These are phyloP conservation scores for Matsumyia berberina DNA, from an alignment of 2,888 invertebrate species.

Conservation along the genomic window DNA sequence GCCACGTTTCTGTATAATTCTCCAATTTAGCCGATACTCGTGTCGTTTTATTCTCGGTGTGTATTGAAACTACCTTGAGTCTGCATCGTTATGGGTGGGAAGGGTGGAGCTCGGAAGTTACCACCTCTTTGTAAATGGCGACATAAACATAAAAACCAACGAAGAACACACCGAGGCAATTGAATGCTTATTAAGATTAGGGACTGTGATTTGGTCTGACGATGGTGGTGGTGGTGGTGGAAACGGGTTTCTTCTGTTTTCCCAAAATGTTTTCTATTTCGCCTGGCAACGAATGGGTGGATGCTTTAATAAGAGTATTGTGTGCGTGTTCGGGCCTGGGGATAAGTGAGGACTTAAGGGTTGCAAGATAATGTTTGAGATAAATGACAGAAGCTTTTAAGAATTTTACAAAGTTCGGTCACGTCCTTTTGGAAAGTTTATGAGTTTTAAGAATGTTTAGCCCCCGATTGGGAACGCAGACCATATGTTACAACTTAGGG, in stretches of 20 bases:
- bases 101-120: conserved; percentile 56
- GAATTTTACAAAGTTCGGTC: conserved; percentile 73
- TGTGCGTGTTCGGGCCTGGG: background rate
- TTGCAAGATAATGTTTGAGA: conserved; percentile 73
- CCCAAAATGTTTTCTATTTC: conserved; percentile 49
- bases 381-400: conserved; percentile 74
- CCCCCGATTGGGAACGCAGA: conserved; percentile 63
- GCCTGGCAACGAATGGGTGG: background rate
- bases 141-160: conserved; percentile 76
- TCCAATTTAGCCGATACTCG: conserved; percentile 73
- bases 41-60: conserved; percentile 57
- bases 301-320: conserved; percentile 58
- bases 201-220: conserved; percentile 66
- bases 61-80: conserved; percentile 60
- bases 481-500: conserved; percentile 60
- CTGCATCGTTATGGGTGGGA: conserved; percentile 11
- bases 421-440: conserved; percentile 68
- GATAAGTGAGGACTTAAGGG: conserved; percentile 63
- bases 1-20: conserved; percentile 74
- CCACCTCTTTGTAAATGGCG: conserved; percentile 75
- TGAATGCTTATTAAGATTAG: conserved; percentile 76
- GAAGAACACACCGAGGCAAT: conserved; percentile 73
- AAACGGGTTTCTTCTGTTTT: conserved; percentile 52
- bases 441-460: conserved; percentile 73
- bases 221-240: conserved; percentile 32